These are phyloP conservation scores for Junonia oenone DNA, from an alignment of 2,888 invertebrate genomes.

Conservation along the genomic window DNA sequence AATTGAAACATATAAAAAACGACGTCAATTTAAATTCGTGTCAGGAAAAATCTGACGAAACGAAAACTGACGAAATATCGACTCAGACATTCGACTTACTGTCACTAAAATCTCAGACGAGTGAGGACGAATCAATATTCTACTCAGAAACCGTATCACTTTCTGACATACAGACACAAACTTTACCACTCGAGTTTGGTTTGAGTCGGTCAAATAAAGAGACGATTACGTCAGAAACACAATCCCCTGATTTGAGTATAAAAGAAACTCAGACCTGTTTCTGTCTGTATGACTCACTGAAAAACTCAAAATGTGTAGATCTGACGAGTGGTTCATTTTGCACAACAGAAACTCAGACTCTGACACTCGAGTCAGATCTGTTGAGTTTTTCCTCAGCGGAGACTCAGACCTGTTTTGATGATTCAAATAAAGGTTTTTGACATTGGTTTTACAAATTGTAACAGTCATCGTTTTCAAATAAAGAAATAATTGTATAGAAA, in stretches of 20 bases:
- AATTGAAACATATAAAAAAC: slow-evolving; percentile 49
- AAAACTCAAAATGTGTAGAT: slow-evolving; percentile 44
- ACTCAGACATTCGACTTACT: slow-evolving; percentile 60
- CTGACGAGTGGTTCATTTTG: slow-evolving; percentile 36
- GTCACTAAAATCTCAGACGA: slow-evolving; percentile 54
- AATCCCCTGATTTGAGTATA: slow-evolving; percentile 54
- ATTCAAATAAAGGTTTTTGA: slow-evolving; percentile 27
- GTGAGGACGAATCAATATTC: slow-evolving; percentile 58
- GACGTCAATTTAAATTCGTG: slow-evolving; percentile 52
- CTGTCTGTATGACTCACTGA: slow-evolving; percentile 53
- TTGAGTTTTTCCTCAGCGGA: slow-evolving; percentile 52
- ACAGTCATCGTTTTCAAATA: too few relatives aligned
- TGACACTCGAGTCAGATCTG: slow-evolving; percentile 44
- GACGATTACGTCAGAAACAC: slow-evolving; percentile 51
- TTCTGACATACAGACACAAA: slow-evolving; percentile 67
- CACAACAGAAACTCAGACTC: slow-evolving; percentile 58
- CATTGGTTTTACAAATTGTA: slow-evolving; percentile 29
- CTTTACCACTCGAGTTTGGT: slow-evolving; percentile 58
- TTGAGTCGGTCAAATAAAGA: slow-evolving; percentile 53
- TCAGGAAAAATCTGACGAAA: slow-evolving; percentile 38
- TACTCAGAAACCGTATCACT: slow-evolving; percentile 57
- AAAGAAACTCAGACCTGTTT: slow-evolving; percentile 67
- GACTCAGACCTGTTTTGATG: slow-evolving; percentile 58
- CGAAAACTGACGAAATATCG: slow-evolving; percentile 59
- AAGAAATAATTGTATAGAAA: too few relatives aligned